A percentile compares a stretch with the other conserved stretches of the same genome.
Evolutionary conservation across 2,888 invertebrate genomes (phyloP).

Genomic region (Bursaphelenchus okinawaensis): DNA sequence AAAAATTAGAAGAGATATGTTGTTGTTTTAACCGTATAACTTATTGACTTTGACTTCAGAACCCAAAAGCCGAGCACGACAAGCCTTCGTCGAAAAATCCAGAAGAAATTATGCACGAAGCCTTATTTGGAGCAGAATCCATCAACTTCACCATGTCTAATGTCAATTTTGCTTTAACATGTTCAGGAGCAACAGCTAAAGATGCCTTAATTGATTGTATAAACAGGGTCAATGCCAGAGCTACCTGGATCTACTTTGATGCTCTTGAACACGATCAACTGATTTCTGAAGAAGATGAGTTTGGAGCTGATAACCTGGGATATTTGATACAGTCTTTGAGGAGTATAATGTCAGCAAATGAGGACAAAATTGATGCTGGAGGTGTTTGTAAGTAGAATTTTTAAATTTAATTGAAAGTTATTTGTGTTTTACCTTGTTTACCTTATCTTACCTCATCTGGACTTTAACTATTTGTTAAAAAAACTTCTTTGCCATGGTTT

Average conservation of each 20-base stretch:
- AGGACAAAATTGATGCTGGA: too few species aligned
- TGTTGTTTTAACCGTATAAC: too few species aligned
- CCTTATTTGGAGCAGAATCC: constrained; percentile 10
- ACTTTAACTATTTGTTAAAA: too few species aligned
- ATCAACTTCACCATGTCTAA: constrained; percentile 5
- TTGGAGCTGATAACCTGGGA: constrained; percentile 19
- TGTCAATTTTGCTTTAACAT: constrained; percentile 22
- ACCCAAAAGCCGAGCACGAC: too few species aligned
- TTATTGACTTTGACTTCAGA: too few species aligned
- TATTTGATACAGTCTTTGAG: constrained; percentile 19
- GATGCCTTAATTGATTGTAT: constrained; percentile 29
- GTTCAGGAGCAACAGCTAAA: constrained; percentile 39
- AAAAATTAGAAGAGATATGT: too few species aligned
- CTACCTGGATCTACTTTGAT: constrained; percentile 43
- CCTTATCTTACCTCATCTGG: too few species aligned
- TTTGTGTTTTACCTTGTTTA: background rate
- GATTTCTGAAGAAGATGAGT: constrained; percentile 20
- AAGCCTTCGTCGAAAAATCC: constrained; percentile 1
- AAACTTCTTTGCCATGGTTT: too few species aligned
- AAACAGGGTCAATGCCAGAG: constrained; percentile 19
- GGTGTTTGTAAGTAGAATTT: too few species aligned
- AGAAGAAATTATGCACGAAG: constrained; percentile 5
- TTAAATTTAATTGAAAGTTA: background rate
- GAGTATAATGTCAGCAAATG: constrained; percentile 16
- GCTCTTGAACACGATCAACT: constrained; percentile 37